Conservation (phyloP, 2,888 invertebrate genomes). For the Linnaemya tessellans region DNA sequence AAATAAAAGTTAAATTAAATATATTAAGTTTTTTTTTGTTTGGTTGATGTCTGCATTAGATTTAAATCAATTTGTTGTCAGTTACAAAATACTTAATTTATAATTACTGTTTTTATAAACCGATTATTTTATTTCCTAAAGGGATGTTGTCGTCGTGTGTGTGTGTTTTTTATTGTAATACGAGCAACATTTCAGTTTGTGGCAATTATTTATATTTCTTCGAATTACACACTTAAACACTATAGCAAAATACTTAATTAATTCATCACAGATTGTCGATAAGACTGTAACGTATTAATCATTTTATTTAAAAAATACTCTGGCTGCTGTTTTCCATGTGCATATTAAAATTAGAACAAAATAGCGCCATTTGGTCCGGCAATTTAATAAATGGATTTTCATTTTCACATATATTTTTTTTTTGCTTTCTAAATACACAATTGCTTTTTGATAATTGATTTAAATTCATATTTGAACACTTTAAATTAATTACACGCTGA, state of each 20-base stretch:
- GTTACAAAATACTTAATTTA: too few species aligned
- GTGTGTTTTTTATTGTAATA: constrained; percentile 29
- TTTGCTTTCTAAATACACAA: constrained; percentile 6
- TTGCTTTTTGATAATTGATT: constrained; percentile 58
- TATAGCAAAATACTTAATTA: constrained; percentile 31
- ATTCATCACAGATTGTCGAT: constrained; percentile 64
- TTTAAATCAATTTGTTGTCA: too few species aligned
- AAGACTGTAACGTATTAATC: constrained; percentile 55
- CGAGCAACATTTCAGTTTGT: constrained; percentile 6
- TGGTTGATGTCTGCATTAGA: too few species aligned
- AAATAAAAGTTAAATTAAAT: too few species aligned
- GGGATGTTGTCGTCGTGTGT: too few species aligned
- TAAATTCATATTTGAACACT: constrained; percentile 51
- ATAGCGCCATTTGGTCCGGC: constrained; percentile 45
- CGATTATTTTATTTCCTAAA: too few species aligned
- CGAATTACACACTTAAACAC: constrained; percentile 12
- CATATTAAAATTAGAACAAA: constrained; percentile 58
- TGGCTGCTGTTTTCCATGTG: constrained; percentile 1
- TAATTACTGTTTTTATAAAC: too few species aligned
- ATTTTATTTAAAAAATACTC: constrained; percentile 23
- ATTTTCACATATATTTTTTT: too few species aligned
- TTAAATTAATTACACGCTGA: constrained; percentile 58
- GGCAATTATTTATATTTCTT: constrained; percentile 9
- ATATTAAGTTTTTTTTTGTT: too few species aligned
- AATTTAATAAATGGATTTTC: constrained; percentile 22